These are phyloP conservation scores for Enteromius mattozi DNA, from an alignment of 2,797 vertebrate genomes.

Conservation along the genomic window DNA sequence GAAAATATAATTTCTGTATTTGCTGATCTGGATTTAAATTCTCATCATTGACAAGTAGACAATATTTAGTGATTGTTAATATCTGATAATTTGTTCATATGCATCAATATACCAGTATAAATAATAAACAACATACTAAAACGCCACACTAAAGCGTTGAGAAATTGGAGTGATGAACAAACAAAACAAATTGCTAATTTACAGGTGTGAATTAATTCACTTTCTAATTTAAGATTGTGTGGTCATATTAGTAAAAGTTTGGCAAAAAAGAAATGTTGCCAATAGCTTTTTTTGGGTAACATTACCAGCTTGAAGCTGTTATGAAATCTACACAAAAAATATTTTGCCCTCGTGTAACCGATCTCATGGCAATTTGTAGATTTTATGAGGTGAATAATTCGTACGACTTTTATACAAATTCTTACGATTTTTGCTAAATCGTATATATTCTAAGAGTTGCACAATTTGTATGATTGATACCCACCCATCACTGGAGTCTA, in stretches of 20 bases:
- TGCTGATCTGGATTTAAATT: neutral
- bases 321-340: neutral
- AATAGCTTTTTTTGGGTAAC: neutral
- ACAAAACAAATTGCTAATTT: neutral
- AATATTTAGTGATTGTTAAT: neutral
- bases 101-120: neutral
- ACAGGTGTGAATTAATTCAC: neutral
- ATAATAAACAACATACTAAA: neutral
- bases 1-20: neutral
- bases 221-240: neutral
- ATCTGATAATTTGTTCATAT: neutral
- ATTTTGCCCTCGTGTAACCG: neutral
- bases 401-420: neutral
- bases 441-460: neutral
- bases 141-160: neutral
- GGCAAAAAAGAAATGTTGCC: neutral
- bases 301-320: neutral
- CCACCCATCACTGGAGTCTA: neutral
- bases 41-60: neutral
- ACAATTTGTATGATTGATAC: neutral
- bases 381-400: neutral
- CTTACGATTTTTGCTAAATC: neutral
- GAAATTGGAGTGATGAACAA: neutral
- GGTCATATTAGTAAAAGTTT: neutral
- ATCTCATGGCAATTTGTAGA: neutral